Evolutionary conservation across 2,888 invertebrate genomes (phyloP).

Genomic region (Mamestra brassicae): DNA sequence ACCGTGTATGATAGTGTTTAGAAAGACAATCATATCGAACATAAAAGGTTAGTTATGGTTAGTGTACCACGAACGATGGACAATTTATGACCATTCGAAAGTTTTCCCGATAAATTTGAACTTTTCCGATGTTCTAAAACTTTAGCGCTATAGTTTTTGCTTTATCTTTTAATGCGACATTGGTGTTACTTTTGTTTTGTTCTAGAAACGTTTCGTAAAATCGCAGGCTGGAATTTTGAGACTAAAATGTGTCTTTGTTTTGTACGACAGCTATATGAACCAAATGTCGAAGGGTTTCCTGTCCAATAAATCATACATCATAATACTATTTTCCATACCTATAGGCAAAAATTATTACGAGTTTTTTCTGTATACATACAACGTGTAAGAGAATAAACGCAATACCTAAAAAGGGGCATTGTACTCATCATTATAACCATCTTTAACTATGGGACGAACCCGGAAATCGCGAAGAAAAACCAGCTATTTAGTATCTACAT

Average conservation of each 20-base stretch:
- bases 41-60: constrained; percentile 30
- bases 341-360: no score
- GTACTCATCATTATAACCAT: no score
- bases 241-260: background rate
- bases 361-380: no score
- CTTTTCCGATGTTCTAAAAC: constrained; percentile 56
- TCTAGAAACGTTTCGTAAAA: background rate
- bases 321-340: background rate
- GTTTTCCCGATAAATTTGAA: constrained; percentile 54
- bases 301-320: background rate
- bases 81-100: constrained; percentile 55
- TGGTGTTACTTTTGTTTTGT: constrained; percentile 2
- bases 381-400: no score
- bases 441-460: no score
- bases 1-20: constrained; percentile 1
- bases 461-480: no score
- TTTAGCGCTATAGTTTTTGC: constrained; percentile 13
- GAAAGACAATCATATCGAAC: constrained; percentile 1
- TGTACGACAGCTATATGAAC: background rate
- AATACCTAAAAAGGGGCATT: no score
- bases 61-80: constrained; percentile 2
- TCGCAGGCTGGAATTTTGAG: background rate
- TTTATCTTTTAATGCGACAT: constrained; percentile 7
- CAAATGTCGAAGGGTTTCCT: background rate
- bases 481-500: no score